Evolutionary conservation across 1,140 invertebrate genomes (phyloP).

Genomic region (Trichonephila inaurata): DNA sequence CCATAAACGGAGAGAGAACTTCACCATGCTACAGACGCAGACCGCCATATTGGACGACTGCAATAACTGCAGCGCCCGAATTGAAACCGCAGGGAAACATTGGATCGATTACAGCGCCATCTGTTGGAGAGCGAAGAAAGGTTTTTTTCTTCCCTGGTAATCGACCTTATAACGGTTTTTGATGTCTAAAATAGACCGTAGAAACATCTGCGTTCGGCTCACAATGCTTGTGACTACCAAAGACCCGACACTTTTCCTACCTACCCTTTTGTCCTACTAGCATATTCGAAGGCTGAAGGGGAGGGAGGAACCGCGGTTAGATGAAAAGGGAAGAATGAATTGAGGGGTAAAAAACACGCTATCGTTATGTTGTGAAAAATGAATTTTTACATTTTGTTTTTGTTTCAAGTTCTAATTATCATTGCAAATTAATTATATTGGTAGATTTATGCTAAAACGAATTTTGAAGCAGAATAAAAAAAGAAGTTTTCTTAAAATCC

Average conservation of each 20-base stretch:
- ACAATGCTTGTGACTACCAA: neutral
- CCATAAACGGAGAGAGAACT: slow-evolving; percentile 60
- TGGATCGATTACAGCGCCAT: slow-evolving; percentile 29
- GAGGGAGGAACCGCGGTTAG: neutral
- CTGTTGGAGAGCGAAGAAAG: neutral
- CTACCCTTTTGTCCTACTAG: neutral
- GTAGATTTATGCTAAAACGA: too few species aligned
- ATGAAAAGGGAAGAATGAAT: neutral
- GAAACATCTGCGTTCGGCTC: slow-evolving; percentile 2
- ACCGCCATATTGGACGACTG: slow-evolving; percentile 74
- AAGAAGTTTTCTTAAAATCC: too few species aligned
- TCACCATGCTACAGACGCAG: slow-evolving; percentile 61
- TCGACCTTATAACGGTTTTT: slow-evolving; percentile 43
- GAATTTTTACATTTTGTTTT: too few species aligned
- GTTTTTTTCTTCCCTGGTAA: neutral
- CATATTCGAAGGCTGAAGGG: neutral
- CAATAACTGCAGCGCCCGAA: slow-evolving; percentile 70
- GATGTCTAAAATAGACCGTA: neutral
- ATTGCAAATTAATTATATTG: too few species aligned
- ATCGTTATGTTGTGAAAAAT: too few species aligned
- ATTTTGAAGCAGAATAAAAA: too few species aligned
- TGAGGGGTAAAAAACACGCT: too few species aligned
- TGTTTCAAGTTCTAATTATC: too few species aligned
- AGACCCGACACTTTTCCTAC: neutral
- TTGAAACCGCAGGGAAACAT: slow-evolving; percentile 65